Evolutionary conservation across 2,888 invertebrate species (phyloP).

Genomic region (Pomacea canaliculata): DNA sequence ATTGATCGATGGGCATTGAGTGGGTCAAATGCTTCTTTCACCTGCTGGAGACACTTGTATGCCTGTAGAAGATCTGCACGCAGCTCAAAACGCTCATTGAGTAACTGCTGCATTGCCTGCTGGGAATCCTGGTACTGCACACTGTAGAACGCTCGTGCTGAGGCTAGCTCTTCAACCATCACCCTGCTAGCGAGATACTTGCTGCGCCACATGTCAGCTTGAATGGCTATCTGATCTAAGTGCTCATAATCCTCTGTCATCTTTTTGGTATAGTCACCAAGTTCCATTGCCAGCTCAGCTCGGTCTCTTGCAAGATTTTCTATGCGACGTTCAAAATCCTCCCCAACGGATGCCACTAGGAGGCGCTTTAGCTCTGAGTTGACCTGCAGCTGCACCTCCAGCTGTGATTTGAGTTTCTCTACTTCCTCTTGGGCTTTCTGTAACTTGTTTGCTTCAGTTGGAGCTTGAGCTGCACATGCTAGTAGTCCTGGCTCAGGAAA

Average conservation of each 20-base stretch:
- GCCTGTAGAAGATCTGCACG: slow-evolving; percentile 77
- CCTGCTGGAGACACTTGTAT: slow-evolving; percentile 73
- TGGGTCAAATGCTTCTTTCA: slow-evolving; percentile 74
- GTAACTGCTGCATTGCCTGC: slow-evolving; percentile 78
- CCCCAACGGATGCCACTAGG: slow-evolving; percentile 93
- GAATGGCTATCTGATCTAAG: slow-evolving; percentile 91
- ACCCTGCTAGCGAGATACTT: slow-evolving; percentile 95
- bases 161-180: slow-evolving; percentile 91
- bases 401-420: slow-evolving; percentile 32
- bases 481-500: slow-evolving; percentile 9
- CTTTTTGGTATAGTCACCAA: slow-evolving; percentile 86
- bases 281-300: slow-evolving; percentile 85
- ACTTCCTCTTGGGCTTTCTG: slow-evolving; percentile 45
- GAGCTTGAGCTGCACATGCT: slow-evolving; percentile 11
- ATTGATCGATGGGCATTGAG: slow-evolving; percentile 48
- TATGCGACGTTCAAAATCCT: slow-evolving; percentile 90
- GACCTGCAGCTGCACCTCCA: slow-evolving; percentile 74
- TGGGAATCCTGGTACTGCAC: slow-evolving; percentile 80
- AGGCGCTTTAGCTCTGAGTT: slow-evolving; percentile 93
- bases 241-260: slow-evolving; percentile 84
- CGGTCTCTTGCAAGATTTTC: slow-evolving; percentile 91
- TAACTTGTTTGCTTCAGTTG: slow-evolving; percentile 32
- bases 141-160: slow-evolving; percentile 84
- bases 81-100: slow-evolving; percentile 79
- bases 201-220: slow-evolving; percentile 96